Evolutionary conservation across 2,113 vertebrate species (phyloP).

Genomic region (Recurvirostra avosetta): DNA sequence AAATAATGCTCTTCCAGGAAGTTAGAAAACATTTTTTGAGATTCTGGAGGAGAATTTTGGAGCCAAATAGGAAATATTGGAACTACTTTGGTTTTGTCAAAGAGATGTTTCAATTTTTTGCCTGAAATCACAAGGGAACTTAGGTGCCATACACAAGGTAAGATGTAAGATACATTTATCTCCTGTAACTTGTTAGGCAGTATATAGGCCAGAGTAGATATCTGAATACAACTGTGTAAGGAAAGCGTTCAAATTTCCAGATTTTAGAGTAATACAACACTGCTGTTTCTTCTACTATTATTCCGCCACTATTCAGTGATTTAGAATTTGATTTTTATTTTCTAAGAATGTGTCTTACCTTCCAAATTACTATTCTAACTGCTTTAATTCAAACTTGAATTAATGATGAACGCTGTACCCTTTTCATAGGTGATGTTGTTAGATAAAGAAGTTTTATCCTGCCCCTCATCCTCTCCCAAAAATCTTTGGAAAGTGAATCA

Average conservation of each 20-base stretch:
- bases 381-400: neutral
- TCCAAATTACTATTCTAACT: neutral
- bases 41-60: neutral
- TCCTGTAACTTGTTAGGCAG: neutral
- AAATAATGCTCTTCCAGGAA: neutral
- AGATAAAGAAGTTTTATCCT: neutral
- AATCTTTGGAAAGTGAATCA: neutral
- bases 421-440: neutral
- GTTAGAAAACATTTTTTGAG: neutral
- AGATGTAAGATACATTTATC: neutral
- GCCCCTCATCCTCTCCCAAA: neutral
- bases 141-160: neutral
- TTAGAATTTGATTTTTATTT: neutral
- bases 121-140: neutral
- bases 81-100: neutral
- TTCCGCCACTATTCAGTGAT: neutral
- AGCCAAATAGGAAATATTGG: neutral
- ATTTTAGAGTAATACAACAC: neutral
- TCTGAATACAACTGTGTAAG: neutral
- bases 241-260: neutral
- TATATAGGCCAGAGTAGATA: neutral
- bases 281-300: neutral
- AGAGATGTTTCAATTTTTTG: neutral
- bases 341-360: neutral
- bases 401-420: neutral